These are phyloP conservation scores for Crypturellus undulatus DNA, from an alignment of 2,113 vertebrate species.

Conservation along the genomic window DNA sequence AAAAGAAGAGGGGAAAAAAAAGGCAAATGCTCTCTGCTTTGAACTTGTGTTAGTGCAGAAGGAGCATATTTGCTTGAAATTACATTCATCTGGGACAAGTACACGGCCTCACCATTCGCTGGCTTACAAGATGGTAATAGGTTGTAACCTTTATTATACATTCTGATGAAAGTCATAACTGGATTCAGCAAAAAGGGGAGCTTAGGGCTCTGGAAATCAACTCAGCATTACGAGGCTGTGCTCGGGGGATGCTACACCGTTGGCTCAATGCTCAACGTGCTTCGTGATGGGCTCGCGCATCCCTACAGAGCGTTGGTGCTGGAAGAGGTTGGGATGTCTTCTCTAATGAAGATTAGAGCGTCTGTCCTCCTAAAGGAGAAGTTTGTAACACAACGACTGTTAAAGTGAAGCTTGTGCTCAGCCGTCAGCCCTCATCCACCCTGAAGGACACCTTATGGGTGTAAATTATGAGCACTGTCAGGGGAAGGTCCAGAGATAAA, in stretches of 20 bases:
- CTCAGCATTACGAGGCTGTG: not conserved
- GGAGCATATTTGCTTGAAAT: not conserved
- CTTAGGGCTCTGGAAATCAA: not conserved
- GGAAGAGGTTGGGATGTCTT: not conserved
- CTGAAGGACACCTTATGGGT: conserved; percentile 64
- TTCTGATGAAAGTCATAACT: not conserved
- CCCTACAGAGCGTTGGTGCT: accelerated
- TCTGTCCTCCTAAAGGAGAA: conserved; percentile 23
- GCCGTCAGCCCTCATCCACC: conserved; percentile 37
- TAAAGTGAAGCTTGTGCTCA: not conserved
- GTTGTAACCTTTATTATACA: not conserved
- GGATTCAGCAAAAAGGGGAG: not conserved
- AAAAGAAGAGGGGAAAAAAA: not conserved
- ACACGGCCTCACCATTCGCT: not conserved
- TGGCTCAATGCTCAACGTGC: not conserved
- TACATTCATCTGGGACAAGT: not conserved
- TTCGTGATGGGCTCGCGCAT: not conserved
- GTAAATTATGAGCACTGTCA: conserved; percentile 69
- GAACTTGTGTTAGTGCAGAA: not conserved
- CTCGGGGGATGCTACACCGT: too few relatives aligned
- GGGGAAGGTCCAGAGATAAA: conserved; percentile 54
- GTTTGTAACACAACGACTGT: not conserved
- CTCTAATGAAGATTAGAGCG: not conserved
- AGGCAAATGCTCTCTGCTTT: not conserved
- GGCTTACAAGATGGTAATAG: not conserved